Evolutionary conservation across 2,113 vertebrate genomes (phyloP).

Genomic region (Lepisosteus osseus): DNA sequence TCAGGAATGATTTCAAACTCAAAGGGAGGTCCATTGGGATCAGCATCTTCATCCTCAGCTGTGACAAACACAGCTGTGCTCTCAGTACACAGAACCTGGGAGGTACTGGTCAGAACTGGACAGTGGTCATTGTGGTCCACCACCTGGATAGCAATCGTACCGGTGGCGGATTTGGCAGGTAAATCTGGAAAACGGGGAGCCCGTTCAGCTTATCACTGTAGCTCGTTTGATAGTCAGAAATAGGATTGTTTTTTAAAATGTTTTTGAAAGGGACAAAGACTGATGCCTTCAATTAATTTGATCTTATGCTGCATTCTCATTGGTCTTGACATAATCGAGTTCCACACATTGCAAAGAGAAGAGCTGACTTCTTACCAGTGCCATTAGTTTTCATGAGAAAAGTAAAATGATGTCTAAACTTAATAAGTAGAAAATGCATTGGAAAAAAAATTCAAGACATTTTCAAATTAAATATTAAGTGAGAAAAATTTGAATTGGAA

Average conservation of each 20-base stretch:
- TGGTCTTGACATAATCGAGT: too few relatives aligned
- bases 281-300: neutral
- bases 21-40: constrained; percentile 76
- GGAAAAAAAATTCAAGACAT: too few relatives aligned
- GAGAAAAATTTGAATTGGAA: too few relatives aligned
- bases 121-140: constrained; percentile 87
- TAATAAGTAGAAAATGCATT: too few relatives aligned
- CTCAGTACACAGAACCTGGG: constrained; percentile 63
- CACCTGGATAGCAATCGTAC: constrained; percentile 77
- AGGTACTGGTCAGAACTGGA: constrained; percentile 60
- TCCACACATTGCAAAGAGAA: too few relatives aligned
- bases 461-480: too few relatives aligned
- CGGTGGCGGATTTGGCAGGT: constrained; percentile 78
- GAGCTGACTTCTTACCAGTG: too few relatives aligned
- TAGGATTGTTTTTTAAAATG: neutral
- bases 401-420: too few relatives aligned
- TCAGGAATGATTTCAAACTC: constrained; percentile 63
- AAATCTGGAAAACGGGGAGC: constrained; percentile 45
- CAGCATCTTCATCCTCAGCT: constrained; percentile 70
- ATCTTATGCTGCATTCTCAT: neutral
- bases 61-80: constrained; percentile 63
- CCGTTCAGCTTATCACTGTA: too few relatives aligned
- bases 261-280: neutral
- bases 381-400: too few relatives aligned
- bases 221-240: too few relatives aligned